Percentiles rank a stretch among this genome's conserved stretches.
Evolutionary conservation across 2,797 vertebrate genomes (phyloP).

Genomic region (Leptatherina wallacei): DNA sequence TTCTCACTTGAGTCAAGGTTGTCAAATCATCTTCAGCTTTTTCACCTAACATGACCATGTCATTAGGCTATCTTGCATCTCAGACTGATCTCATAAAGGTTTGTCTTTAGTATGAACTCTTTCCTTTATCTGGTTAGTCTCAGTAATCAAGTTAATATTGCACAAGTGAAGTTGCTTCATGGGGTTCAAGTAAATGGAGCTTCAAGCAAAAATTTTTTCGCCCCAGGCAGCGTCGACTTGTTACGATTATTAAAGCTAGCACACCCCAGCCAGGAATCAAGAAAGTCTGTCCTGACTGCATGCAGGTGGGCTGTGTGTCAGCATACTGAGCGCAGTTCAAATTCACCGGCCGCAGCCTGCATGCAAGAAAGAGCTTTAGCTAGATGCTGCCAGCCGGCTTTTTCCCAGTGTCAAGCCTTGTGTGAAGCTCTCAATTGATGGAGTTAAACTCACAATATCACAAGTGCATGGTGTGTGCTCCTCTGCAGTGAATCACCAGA

Average conservation of each 20-base stretch:
- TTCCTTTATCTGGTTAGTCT: conserved; percentile 5
- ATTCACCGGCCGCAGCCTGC: conserved; percentile 7
- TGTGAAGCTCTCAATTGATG: conserved; percentile 33
- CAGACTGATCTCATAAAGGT: conserved; percentile 1
- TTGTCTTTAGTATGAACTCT: too few relatives aligned
- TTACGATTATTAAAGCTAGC: conserved; percentile 3
- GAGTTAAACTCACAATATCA: conserved; percentile 29
- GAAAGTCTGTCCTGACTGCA: conserved; percentile 32
- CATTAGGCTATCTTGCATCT: neutral
- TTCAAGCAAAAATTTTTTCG: conserved; percentile 11
- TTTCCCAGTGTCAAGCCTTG: conserved; percentile 28
- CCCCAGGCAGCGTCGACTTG: conserved; percentile 16
- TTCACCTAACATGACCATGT: neutral
- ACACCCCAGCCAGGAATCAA: conserved; percentile 30
- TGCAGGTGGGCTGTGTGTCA: conserved; percentile 28
- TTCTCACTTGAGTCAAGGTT: too few relatives aligned
- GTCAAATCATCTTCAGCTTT: neutral
- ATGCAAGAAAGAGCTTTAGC: conserved; percentile 14
- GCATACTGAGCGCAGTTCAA: conserved; percentile 14
- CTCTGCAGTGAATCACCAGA: conserved; percentile 63
- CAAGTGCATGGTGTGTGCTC: conserved; percentile 54
- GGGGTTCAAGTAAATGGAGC: neutral
- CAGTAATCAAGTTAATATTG: conserved; percentile 15
- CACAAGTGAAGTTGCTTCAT: conserved; percentile 2
- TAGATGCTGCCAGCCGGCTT: conserved; percentile 9